A percentile compares a stretch with the other conserved stretches of the same genome.
Conservation (phyloP, 2,113 vertebrate species). For the Cepphus grylle region DNA sequence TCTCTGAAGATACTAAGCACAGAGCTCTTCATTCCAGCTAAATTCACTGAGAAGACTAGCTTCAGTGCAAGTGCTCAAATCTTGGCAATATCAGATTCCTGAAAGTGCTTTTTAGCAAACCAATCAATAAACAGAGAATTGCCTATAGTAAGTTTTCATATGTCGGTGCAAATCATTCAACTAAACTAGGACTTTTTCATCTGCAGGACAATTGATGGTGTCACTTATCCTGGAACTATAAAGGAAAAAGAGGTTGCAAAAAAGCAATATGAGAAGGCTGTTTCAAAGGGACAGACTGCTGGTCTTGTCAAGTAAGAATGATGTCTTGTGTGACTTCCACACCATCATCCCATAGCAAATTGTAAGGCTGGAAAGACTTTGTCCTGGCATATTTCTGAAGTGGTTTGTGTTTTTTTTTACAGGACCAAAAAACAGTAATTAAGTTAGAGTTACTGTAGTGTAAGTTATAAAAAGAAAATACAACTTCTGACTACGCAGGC, state of each 20-base stretch:
- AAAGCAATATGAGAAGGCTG: slow-evolving; percentile 85
- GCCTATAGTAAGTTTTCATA: neutral
- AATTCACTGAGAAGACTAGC: neutral
- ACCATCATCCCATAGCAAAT: neutral
- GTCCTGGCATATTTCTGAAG: neutral
- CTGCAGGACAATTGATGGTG: slow-evolving; percentile 82
- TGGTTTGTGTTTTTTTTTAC: neutral
- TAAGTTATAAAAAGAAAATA: neutral
- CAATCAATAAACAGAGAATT: neutral
- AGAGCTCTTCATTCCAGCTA: neutral
- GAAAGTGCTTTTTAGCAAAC: neutral
- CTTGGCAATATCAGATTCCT: neutral
- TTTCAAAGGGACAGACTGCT: slow-evolving; percentile 86
- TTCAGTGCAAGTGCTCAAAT: neutral
- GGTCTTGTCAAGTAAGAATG: slow-evolving; percentile 87
- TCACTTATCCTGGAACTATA: slow-evolving; percentile 84
- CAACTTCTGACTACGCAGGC: neutral
- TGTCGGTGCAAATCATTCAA: neutral
- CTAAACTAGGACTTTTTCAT: neutral
- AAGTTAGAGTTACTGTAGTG: neutral
- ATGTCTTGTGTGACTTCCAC: neutral
- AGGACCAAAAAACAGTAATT: neutral
- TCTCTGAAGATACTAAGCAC: neutral
- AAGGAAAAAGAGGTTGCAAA: slow-evolving; percentile 87
- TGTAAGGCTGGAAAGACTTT: neutral